Conservation (phyloP, 2,113 vertebrate genomes). For the Nannospalax galili region DNA sequence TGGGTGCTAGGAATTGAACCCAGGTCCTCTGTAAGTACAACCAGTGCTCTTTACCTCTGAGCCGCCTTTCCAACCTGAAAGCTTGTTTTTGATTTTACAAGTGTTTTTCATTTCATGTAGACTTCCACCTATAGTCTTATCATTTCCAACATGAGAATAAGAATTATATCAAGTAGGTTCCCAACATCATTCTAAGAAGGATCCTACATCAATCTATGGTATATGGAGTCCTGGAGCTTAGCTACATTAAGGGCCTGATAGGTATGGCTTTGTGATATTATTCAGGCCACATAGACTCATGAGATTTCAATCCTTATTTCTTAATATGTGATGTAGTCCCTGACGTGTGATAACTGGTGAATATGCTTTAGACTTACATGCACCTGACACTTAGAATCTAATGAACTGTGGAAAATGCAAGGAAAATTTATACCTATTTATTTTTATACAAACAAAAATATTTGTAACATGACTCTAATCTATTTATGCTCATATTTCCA, state of each 20-base stretch:
- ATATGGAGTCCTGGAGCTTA: too few relatives aligned
- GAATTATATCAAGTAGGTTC: background rate
- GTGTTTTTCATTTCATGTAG: background rate
- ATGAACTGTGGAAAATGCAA: background rate
- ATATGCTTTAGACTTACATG: background rate
- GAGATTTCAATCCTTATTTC: background rate
- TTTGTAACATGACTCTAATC: background rate
- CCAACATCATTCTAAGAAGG: background rate
- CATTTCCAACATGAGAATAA: background rate
- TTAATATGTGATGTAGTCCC: background rate
- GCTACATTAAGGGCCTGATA: background rate
- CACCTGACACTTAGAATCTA: background rate
- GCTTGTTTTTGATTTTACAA: background rate
- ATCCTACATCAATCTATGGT: background rate
- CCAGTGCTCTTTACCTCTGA: too few relatives aligned
- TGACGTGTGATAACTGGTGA: background rate
- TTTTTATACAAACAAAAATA: background rate
- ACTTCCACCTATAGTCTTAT: background rate
- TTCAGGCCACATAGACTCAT: background rate
- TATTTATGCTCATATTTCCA: background rate
- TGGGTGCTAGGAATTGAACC: too few relatives aligned
- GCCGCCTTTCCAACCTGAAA: too few relatives aligned
- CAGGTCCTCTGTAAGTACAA: too few relatives aligned
- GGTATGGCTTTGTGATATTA: background rate
- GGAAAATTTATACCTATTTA: background rate